phyloP scores from a whole-genome alignment of 2,797 vertebrate species.

The Syndactyla subalaris region DNA sequence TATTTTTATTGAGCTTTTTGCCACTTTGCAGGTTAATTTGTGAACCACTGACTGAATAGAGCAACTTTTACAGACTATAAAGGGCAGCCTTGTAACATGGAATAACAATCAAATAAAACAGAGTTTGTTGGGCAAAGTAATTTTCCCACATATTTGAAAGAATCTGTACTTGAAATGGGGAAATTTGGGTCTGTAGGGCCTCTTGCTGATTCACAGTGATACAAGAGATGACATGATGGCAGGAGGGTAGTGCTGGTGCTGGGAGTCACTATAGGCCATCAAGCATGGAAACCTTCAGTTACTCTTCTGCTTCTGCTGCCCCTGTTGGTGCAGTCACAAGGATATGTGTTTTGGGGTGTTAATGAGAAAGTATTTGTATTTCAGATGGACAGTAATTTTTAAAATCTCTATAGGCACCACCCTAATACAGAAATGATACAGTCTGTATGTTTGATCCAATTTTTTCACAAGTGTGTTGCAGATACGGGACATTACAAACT shows the following conservation, averaged over 20 bases:
- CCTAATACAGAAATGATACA: background rate
- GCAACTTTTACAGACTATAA: slow-evolving; percentile 31
- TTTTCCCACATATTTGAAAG: background rate
- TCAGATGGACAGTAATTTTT: background rate
- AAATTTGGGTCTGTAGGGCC: background rate
- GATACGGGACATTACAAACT: background rate
- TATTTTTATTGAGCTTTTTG: slow-evolving; percentile 23
- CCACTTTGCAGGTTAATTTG: slow-evolving; percentile 39
- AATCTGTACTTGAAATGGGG: background rate
- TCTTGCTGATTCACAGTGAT: background rate
- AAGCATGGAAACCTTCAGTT: background rate
- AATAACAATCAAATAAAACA: slow-evolving; percentile 21
- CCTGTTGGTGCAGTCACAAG: background rate
- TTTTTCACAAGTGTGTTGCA: background rate
- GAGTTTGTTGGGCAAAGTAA: background rate
- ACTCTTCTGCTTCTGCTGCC: background rate
- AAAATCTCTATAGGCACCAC: background rate
- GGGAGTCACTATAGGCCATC: background rate
- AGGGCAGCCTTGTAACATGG: background rate
- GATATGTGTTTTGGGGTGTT: background rate
- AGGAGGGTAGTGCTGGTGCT: background rate
- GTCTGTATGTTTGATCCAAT: background rate
- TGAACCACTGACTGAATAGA: slow-evolving; percentile 33
- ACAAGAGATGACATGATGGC: fast-evolving
- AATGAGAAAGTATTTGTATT: background rate